Evolutionary conservation across 2,888 invertebrate species (phyloP).

Genomic region (Rhagium mordax): DNA sequence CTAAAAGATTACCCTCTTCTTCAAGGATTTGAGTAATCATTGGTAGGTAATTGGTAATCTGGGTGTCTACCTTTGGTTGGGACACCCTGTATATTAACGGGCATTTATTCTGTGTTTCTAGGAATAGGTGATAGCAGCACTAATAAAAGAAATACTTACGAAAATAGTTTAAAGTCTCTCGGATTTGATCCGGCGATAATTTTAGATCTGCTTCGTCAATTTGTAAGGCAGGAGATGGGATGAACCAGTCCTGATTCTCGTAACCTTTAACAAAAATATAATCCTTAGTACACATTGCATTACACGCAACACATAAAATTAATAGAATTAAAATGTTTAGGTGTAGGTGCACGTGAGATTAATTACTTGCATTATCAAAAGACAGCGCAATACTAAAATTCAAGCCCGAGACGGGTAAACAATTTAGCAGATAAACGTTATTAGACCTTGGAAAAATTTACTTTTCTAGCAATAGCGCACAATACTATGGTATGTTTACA

Average conservation of each 20-base stretch:
- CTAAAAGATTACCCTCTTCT: too few relatives aligned
- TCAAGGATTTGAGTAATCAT: too few relatives aligned
- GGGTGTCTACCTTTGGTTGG: too few relatives aligned
- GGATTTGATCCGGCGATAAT: constrained; percentile 93
- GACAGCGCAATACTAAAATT: constrained; percentile 20
- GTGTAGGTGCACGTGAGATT: too few relatives aligned
- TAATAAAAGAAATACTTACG: constrained; percentile 78
- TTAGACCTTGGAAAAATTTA: constrained; percentile 19
- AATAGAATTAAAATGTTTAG: constrained; percentile 28
- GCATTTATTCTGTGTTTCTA: too few relatives aligned
- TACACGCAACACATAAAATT: background rate
- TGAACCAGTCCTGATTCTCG: constrained; percentile 94
- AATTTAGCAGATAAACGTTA: constrained; percentile 19
- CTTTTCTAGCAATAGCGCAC: background rate
- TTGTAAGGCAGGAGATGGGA: constrained; percentile 89
- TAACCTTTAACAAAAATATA: constrained; percentile 77
- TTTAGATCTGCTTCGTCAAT: constrained; percentile 82
- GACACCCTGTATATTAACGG: too few relatives aligned
- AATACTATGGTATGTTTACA: background rate
- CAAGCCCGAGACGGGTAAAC: constrained; percentile 12
- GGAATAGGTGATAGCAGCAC: too few relatives aligned
- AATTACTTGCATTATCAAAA: constrained; percentile 22
- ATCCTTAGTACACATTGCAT: too few relatives aligned
- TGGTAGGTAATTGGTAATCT: too few relatives aligned
- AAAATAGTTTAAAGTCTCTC: constrained; percentile 97